A percentile compares a stretch with the other conserved stretches of the same genome.
Conservation (phyloP, 1,140 invertebrate species). For the Diachasma alloeum region DNA sequence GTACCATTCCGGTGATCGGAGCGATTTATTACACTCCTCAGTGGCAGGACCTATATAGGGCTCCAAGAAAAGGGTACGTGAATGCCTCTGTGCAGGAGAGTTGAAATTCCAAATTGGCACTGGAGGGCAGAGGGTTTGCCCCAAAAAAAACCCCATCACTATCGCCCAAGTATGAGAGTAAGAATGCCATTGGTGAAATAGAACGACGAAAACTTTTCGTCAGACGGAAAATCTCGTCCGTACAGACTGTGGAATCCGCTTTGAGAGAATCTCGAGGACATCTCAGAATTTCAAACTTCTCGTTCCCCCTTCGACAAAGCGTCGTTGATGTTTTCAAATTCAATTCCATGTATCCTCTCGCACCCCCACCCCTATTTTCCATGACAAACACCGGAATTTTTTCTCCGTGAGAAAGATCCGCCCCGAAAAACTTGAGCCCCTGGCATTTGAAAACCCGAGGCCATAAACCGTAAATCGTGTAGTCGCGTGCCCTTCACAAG, state of each 20-base stretch:
- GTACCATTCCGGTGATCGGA: constrained; percentile 34
- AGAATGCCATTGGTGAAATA: background rate
- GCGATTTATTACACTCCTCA: constrained; percentile 36
- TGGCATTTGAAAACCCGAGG: background rate
- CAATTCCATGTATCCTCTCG: background rate
- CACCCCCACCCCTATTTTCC: background rate
- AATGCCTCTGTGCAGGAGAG: background rate
- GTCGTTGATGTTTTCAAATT: background rate
- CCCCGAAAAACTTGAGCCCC: background rate
- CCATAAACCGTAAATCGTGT: background rate
- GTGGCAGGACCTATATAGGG: background rate
- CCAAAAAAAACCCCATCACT: background rate
- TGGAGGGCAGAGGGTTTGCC: too few relatives aligned
- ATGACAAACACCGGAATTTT: background rate
- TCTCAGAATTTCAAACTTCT: background rate
- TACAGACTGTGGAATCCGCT: background rate
- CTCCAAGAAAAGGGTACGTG: background rate
- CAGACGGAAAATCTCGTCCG: background rate
- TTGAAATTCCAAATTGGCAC: background rate
- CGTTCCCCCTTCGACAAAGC: background rate
- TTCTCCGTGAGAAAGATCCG: background rate
- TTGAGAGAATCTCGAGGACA: background rate
- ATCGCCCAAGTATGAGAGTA: background rate
- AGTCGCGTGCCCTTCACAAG: background rate
- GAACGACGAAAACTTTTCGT: background rate